Evolutionary conservation across 2,888 invertebrate genomes (phyloP).

Genomic region (Heteromurus nitidus): DNA sequence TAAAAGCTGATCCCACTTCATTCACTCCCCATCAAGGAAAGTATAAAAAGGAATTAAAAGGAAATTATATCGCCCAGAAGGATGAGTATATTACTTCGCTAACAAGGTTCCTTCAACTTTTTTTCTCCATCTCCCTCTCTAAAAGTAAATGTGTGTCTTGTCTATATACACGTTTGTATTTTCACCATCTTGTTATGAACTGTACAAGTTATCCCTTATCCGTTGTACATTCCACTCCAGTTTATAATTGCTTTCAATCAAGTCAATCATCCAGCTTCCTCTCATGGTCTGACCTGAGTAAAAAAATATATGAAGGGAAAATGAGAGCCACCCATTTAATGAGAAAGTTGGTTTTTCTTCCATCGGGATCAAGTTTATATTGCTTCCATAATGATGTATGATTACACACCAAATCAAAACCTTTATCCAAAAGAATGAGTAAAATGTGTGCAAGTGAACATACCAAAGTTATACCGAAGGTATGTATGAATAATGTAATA

Average conservation of each 20-base stretch:
- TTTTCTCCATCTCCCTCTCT: background rate
- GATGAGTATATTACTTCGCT: slow-evolving; percentile 47
- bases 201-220: no score
- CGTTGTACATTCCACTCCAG: slow-evolving; percentile 8
- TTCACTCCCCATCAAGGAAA: slow-evolving; percentile 42
- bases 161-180: no score
- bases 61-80: slow-evolving; percentile 28
- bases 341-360: slow-evolving; percentile 64
- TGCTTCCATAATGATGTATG: slow-evolving; percentile 40
- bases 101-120: slow-evolving; percentile 52
- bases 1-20: slow-evolving; percentile 12
- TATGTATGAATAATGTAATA: background rate
- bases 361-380: slow-evolving; percentile 57
- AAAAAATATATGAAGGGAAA: slow-evolving; percentile 41
- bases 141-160: background rate
- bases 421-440: no score
- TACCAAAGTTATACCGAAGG: background rate
- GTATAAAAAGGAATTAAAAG: slow-evolving; percentile 54
- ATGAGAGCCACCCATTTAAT: slow-evolving; percentile 65
- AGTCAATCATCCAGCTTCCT: slow-evolving; percentile 64
- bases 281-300: slow-evolving; percentile 31
- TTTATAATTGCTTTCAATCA: slow-evolving; percentile 62
- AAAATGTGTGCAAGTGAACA: background rate
- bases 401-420: slow-evolving; percentile 21
- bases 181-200: no score